Evolutionary conservation across 2,113 vertebrate genomes (phyloP).

Genomic region (Spea bombifrons): DNA sequence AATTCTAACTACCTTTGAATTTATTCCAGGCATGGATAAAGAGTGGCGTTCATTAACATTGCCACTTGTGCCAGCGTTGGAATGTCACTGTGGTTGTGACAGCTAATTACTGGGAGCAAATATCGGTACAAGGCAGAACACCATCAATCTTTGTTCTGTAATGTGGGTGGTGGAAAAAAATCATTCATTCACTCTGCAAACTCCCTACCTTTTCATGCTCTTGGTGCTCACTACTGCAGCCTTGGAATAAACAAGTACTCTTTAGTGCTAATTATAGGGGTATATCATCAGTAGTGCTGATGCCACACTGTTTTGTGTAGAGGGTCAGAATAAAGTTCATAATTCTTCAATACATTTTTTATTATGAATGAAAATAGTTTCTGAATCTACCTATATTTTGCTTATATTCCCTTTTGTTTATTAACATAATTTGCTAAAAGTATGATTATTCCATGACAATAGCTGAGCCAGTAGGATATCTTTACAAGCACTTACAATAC

Average conservation of each 20-base stretch:
- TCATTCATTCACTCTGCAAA: constrained; percentile 13
- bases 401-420: too few relatives aligned
- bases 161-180: constrained; percentile 21
- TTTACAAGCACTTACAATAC: too few relatives aligned
- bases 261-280: neutral
- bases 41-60: constrained; percentile 34
- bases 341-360: too few relatives aligned
- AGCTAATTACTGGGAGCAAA: constrained; percentile 40
- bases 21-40: constrained; percentile 30
- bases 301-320: neutral
- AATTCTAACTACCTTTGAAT: constrained; percentile 29
- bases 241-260: neutral
- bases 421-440: too few relatives aligned
- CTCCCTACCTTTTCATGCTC: constrained; percentile 7
- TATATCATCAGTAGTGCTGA: neutral
- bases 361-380: too few relatives aligned
- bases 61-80: constrained; percentile 21
- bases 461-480: too few relatives aligned
- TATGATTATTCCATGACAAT: too few relatives aligned
- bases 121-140: constrained; percentile 25
- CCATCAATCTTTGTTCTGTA: constrained; percentile 30
- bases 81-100: constrained; percentile 33
- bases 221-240: neutral
- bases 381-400: too few relatives aligned
- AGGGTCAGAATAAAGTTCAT: neutral